phyloP scores from a whole-genome alignment of 2,888 invertebrate genomes.

The Theodoxus fluviatilis region DNA sequence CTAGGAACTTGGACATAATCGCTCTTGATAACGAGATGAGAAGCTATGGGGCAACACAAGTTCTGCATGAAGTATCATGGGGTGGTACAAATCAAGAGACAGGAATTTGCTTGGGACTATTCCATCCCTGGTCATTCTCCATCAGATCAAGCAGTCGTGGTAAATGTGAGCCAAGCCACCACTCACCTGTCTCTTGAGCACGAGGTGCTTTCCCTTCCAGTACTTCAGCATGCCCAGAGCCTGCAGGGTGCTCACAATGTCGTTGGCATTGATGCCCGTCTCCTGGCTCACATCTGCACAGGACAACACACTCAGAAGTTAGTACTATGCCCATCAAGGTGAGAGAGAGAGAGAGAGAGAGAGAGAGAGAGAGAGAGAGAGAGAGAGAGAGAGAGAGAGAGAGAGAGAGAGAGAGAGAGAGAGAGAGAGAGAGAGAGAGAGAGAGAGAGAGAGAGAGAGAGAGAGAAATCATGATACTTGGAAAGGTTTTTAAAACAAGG shows the following conservation, averaged over 20 bases:
- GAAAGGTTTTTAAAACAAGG: too few relatives aligned
- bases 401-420: too few relatives aligned
- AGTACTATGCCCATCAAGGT: too few relatives aligned
- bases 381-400: too few relatives aligned
- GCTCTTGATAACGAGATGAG: too few relatives aligned
- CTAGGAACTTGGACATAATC: too few relatives aligned
- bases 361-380: too few relatives aligned
- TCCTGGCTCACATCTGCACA: conserved; percentile 78
- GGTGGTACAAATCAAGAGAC: background rate
- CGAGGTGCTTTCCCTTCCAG: conserved; percentile 98
- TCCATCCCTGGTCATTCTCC: background rate
- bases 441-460: too few relatives aligned
- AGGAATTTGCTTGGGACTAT: background rate
- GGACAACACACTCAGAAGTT: background rate
- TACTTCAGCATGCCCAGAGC: conserved; percentile 97
- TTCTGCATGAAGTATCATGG: background rate
- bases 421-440: too few relatives aligned
- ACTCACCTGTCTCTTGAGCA: conserved; percentile 86
- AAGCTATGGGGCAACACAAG: too few relatives aligned
- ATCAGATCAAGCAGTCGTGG: background rate
- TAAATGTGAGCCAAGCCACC: background rate
- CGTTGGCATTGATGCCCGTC: conserved; percentile 95
- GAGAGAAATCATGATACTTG: too few relatives aligned
- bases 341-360: too few relatives aligned
- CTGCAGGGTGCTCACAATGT: conserved; percentile 96